Evolutionary conservation across 2,113 vertebrate genomes (phyloP).

Genomic region (Murina feae): DNA sequence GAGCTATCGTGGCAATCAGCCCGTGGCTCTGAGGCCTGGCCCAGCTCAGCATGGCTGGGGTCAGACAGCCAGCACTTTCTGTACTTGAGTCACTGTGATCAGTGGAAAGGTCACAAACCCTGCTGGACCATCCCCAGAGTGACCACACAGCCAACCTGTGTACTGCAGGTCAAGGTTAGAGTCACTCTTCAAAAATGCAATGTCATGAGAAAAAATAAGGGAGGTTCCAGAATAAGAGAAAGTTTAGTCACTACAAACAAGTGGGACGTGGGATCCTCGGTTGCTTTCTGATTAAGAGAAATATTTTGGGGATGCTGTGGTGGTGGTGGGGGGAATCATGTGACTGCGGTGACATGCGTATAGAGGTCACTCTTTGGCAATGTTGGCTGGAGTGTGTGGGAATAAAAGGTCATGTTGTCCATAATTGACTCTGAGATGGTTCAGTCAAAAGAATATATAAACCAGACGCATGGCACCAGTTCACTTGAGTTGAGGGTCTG

Average conservation of each 20-base stretch:
- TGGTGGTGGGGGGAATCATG: too few species aligned
- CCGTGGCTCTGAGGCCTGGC: fast-evolving
- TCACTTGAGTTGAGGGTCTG: fast-evolving
- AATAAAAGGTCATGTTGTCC: background rate
- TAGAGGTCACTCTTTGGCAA: background rate
- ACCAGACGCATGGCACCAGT: background rate
- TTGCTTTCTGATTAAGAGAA: background rate
- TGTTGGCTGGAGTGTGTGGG: background rate
- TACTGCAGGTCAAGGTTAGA: background rate
- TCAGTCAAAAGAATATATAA: background rate
- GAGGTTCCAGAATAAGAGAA: background rate
- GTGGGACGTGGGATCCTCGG: background rate
- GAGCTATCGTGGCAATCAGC: background rate
- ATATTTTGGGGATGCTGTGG: background rate
- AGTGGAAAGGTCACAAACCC: background rate
- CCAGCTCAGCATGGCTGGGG: background rate
- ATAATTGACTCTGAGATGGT: background rate
- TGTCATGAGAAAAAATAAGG: background rate
- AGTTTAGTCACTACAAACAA: background rate
- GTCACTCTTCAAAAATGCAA: background rate
- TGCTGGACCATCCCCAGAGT: background rate
- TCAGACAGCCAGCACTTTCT: background rate
- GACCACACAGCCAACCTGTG: background rate
- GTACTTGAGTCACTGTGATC: background rate
- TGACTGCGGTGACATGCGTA: fast-evolving